Conservation (phyloP, 2,888 invertebrate species). For the Parnassius smintheus region DNA sequence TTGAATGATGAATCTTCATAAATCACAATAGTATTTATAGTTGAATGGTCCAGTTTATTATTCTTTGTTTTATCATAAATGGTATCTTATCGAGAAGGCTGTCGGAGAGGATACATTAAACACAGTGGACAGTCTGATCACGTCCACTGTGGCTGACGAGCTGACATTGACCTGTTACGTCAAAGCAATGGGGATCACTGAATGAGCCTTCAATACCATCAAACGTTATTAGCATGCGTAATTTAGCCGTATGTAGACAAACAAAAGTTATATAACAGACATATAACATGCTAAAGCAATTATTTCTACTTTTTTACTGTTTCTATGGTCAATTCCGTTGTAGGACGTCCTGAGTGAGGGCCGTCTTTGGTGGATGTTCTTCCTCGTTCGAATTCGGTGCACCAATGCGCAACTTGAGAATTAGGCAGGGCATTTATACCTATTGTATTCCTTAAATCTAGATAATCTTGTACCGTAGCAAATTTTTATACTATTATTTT, state of each 20-base stretch:
- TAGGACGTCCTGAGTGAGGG: too few relatives aligned
- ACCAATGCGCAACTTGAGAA: too few relatives aligned
- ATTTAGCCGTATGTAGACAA: background rate
- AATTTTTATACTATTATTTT: too few relatives aligned
- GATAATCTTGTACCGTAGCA: too few relatives aligned
- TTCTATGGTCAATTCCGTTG: too few relatives aligned
- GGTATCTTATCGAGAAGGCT: slow-evolving; percentile 10
- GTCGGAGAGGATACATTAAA: slow-evolving; percentile 27
- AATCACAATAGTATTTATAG: slow-evolving; percentile 11
- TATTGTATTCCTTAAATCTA: too few relatives aligned
- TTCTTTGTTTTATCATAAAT: slow-evolving; percentile 18
- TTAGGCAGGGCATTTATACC: too few relatives aligned
- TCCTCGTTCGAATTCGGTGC: too few relatives aligned
- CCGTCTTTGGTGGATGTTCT: too few relatives aligned
- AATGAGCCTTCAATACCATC: slow-evolving; percentile 4
- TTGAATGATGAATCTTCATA: slow-evolving; percentile 1
- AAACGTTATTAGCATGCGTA: background rate
- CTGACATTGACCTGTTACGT: slow-evolving; percentile 61
- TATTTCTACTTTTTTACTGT: too few relatives aligned
- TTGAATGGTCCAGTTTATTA: slow-evolving; percentile 11
- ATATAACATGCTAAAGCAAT: too few relatives aligned
- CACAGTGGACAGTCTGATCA: slow-evolving; percentile 43
- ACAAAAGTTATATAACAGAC: slow-evolving; percentile 1
- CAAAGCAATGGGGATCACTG: slow-evolving; percentile 35
- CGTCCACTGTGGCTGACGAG: slow-evolving; percentile 52